A percentile compares a stretch with the other conserved stretches of the same genome.
phyloP scores from a whole-genome alignment of 2,113 vertebrate species.

The Amblyornis subalaris region DNA sequence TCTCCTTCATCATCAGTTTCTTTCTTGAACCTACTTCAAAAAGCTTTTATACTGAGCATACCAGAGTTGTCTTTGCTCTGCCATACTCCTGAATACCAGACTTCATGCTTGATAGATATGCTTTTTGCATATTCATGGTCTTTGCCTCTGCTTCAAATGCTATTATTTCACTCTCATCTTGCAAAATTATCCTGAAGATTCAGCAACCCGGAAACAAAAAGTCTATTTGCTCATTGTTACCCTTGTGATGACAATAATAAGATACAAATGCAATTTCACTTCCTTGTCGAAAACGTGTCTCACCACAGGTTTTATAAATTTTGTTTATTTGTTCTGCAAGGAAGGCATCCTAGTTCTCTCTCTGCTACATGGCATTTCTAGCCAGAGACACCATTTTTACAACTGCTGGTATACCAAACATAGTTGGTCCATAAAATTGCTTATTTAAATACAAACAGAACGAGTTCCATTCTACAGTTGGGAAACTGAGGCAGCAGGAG shows the following conservation, averaged over 20 bases:
- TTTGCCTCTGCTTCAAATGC: slow-evolving; percentile 34
- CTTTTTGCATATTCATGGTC: slow-evolving; percentile 56
- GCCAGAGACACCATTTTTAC: background rate
- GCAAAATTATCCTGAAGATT: slow-evolving; percentile 35
- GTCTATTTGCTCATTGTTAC: background rate
- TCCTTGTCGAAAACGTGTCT: background rate
- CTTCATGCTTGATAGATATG: slow-evolving; percentile 34
- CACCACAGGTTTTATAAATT: background rate
- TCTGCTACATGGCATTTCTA: background rate
- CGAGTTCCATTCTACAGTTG: background rate
- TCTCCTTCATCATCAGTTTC: slow-evolving; percentile 28
- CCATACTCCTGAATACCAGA: slow-evolving; percentile 41
- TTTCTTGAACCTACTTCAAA: slow-evolving; percentile 51
- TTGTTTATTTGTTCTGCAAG: background rate
- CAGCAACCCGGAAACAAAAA: background rate
- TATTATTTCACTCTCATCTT: background rate
- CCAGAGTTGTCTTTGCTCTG: slow-evolving; percentile 26
- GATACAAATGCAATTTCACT: background rate
- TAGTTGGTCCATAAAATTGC: background rate
- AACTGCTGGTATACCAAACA: background rate
- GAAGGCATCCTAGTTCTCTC: background rate
- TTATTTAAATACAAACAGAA: background rate
- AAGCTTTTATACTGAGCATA: slow-evolving; percentile 60
- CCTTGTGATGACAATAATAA: background rate
- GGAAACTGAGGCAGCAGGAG: background rate